These are phyloP conservation scores for Clitarchus hookeri DNA, from an alignment of 2,888 invertebrate genomes.

Conservation along the genomic window DNA sequence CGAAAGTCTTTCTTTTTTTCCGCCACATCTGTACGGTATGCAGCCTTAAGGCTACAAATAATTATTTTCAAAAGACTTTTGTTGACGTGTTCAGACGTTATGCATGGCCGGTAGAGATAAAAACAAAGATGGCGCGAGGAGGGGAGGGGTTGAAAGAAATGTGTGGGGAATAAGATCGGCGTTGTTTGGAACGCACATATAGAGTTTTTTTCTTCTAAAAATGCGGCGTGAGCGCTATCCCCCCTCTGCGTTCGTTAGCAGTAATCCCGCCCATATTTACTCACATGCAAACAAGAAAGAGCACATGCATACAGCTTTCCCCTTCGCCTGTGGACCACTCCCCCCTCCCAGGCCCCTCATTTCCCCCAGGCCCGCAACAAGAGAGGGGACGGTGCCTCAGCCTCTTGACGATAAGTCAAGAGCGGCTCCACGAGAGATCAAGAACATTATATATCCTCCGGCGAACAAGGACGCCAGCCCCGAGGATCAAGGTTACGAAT, in stretches of 20 bases:
- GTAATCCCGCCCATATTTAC: constrained; percentile 2
- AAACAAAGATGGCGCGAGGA: too few species aligned
- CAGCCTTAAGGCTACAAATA: too few species aligned
- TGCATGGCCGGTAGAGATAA: neutral
- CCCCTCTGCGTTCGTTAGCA: neutral
- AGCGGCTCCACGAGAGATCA: neutral
- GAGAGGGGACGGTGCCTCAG: neutral
- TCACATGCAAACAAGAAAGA: neutral
- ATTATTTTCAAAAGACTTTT: neutral
- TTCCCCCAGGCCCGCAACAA: neutral
- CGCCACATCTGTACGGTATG: too few species aligned
- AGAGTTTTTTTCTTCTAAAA: too few species aligned
- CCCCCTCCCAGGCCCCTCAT: neutral
- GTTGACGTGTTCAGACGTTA: neutral
- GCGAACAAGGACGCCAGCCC: neutral
- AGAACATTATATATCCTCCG: neutral
- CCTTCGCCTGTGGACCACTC: neutral
- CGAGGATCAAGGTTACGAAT: too few species aligned
- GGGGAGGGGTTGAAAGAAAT: too few species aligned
- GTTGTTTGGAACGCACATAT: too few species aligned
- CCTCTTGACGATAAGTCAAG: neutral
- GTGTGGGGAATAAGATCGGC: too few species aligned
- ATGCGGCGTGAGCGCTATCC: neutral
- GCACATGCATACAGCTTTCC: neutral
- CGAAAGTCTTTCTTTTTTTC: too few species aligned